These are phyloP conservation scores for Equus quagga DNA, from an alignment of 2,113 vertebrate species.

Conservation along the genomic window DNA sequence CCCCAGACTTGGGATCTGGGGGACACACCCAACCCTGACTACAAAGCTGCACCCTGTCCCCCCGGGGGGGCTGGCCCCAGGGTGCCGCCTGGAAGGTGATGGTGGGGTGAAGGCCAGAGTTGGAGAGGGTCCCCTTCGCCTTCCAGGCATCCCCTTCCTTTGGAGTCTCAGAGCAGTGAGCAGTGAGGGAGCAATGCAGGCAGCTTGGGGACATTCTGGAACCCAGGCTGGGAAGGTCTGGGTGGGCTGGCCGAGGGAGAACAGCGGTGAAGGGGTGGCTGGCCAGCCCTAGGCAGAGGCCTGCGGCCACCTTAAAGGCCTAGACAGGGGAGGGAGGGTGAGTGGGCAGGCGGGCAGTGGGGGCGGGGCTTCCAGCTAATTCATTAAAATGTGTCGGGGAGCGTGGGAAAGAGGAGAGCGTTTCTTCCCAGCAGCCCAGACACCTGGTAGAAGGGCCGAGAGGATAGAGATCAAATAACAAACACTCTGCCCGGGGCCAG, in stretches of 20 bases:
- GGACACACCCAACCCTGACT: too few relatives aligned
- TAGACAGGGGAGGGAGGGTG: conserved; percentile 74
- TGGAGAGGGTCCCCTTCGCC: neutral
- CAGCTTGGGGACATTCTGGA: neutral
- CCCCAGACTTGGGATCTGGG: neutral
- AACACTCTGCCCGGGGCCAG: conserved; percentile 73
- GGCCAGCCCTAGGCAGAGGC: conserved; percentile 6
- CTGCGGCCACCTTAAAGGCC: conserved; percentile 81
- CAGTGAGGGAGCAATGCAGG: neutral
- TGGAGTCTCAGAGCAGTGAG: neutral
- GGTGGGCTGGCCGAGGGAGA: neutral
- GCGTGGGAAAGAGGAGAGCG: conserved; percentile 99
- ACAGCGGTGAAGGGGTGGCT: neutral
- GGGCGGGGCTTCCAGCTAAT: conserved; percentile 94
- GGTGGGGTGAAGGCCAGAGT: neutral
- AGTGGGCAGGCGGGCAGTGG: conserved; percentile 81
- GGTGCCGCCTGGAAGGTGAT: neutral
- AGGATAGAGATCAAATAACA: conserved; percentile 92
- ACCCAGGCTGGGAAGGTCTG: neutral
- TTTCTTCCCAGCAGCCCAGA: conserved; percentile 98
- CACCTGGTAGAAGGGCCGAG: conserved; percentile 86
- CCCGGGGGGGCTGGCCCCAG: neutral
- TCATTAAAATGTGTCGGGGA: conserved; percentile 98
- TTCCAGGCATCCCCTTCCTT: neutral
- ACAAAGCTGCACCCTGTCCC: accelerated